These are phyloP conservation scores for Teleogryllus oceanicus DNA, from an alignment of 2,888 invertebrate species.

Conservation along the genomic window DNA sequence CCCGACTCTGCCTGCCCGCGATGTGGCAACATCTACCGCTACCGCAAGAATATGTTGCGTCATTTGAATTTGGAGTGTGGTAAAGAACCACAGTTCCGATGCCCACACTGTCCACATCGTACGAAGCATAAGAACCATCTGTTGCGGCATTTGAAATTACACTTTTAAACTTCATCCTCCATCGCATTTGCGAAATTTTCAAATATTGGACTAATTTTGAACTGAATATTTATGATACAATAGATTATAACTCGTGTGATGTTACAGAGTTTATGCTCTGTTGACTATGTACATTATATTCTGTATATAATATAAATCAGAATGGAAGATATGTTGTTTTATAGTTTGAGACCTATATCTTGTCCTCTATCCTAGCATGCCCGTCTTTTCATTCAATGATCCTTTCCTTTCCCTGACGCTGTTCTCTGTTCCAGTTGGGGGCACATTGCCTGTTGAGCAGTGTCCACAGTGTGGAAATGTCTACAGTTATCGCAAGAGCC, in stretches of 20 bases:
- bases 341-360: no score
- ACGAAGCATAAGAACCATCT: conserved; percentile 40
- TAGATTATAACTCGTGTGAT: no score
- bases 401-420: neutral
- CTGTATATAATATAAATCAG: no score
- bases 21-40: conserved; percentile 45
- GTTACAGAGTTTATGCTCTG: no score
- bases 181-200: no score
- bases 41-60: conserved; percentile 43
- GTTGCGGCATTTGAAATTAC: conserved; percentile 29
- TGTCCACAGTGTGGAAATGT: conserved; percentile 38
- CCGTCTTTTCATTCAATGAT: neutral
- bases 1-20: conserved; percentile 37
- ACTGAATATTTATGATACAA: no score
- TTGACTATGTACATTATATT: no score
- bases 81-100: conserved; percentile 47
- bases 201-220: no score
- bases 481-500: conserved; percentile 40
- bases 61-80: conserved; percentile 48
- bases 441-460: conserved; percentile 3
- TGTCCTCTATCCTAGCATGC: no score
- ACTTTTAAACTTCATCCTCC: no score
- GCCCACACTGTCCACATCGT: conserved; percentile 46
- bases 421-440: neutral
- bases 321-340: no score